Base-by-base conservation (phyloP, 1,140 invertebrate species). In the Yoshiicerus persimilis region DNA sequence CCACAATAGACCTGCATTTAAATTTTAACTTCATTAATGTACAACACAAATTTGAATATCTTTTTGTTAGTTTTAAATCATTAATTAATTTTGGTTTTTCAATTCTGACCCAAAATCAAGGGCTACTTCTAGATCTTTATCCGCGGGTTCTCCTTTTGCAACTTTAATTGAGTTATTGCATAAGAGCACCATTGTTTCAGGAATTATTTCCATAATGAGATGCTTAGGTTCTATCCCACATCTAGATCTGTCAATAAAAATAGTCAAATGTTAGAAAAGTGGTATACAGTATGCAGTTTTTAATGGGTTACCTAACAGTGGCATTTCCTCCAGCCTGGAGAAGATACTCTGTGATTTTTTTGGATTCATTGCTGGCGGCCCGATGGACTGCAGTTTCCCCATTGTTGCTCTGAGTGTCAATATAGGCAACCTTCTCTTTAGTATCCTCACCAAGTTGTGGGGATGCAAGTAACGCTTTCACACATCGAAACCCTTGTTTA, bases 201-300 rank as follows among this genome's bases (percentile, higher is more conserved):
- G 89, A 38, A 88, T 64, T 39, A 87, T 90, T 16, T 34, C 34
- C 20, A 88, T 88, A 11, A 90, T 88, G 4, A 90, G 32, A 84
- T 88, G 16, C 23, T 88, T 38, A 20, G 89, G 87, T 16, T 90
- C 87, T 34, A 84, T 84, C 8, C 64, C 39, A 23, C 87, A 62
- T 2, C 9, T 16, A 8, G 87, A 66, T 47, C 80, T 86, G n/a
- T n/a, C n/a, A n/a, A n/a, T n/a, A n/a, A 39, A 13, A 39, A 64
- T 39, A 70, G 34, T n/a, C n/a, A n/a, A n/a, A n/a, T n/a, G n/a
- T n/a, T n/a, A n/a, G 38, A 13, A 32, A 8, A 47, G 34, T 38
- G 34, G 36, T 30, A 25, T 32, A 25, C 16, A 36, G 11, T 16
- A 23, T 36, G 32, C n/a, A 84, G 4, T 39, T 30, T 13, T 86